Conservation (phyloP, 2,888 invertebrate species). For the Nebria salina region DNA sequence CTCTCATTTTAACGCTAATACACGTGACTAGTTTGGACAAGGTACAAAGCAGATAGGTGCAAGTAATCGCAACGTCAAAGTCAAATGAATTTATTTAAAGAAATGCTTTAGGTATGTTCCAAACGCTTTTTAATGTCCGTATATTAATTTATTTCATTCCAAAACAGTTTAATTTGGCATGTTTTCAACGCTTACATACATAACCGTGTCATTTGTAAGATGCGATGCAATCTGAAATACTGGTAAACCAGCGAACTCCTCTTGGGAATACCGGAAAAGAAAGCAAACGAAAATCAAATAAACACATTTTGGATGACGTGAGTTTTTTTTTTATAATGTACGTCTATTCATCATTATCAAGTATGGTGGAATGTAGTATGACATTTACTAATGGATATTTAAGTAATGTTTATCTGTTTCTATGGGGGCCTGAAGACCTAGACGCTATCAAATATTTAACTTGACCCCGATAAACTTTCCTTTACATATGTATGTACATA, state of each 20-base stretch:
- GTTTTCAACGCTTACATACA: constrained; percentile 19
- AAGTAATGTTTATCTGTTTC: constrained; percentile 20
- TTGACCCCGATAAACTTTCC: constrained; percentile 29
- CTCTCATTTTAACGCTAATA: too few species aligned
- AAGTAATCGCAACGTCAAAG: background rate
- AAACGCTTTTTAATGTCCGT: background rate
- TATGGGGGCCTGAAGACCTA: constrained; percentile 29
- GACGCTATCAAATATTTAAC: constrained; percentile 22
- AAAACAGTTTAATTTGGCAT: background rate
- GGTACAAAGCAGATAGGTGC: background rate
- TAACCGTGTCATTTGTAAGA: constrained; percentile 28
- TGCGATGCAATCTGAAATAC: constrained; percentile 37
- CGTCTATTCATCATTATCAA: too few species aligned
- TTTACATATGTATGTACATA: background rate
- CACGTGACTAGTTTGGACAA: too few species aligned
- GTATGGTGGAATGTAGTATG: constrained; percentile 16
- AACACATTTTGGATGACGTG: constrained; percentile 38
- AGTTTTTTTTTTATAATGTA: constrained; percentile 16
- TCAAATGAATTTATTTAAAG: background rate
- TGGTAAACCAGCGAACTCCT: constrained; percentile 26
- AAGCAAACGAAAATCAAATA: constrained; percentile 19
- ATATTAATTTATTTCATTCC: background rate
- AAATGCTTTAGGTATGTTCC: background rate
- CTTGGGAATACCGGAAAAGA: constrained; percentile 24
- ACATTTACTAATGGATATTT: constrained; percentile 6